Evolutionary conservation across 1,140 invertebrate genomes (phyloP).

Genomic region (Listronotus oregonensis): DNA sequence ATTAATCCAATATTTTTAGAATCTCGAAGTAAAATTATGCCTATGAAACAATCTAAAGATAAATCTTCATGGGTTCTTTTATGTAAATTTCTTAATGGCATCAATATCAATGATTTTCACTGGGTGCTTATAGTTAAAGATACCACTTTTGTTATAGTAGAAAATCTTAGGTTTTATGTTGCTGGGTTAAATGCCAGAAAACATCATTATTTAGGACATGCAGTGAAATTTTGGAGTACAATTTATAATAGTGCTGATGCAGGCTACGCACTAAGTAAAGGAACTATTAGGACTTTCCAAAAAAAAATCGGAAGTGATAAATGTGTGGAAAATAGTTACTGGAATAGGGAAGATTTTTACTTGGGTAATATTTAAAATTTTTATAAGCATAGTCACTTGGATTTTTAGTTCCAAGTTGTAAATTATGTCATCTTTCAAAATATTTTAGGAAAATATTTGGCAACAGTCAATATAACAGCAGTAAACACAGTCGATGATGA

Average conservation of each 20-base stretch:
- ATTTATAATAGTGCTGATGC: slow-evolving; percentile 45
- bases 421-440: neutral
- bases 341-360: slow-evolving; percentile 48
- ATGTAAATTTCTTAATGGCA: slow-evolving; percentile 38
- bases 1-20: slow-evolving; percentile 36
- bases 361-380: slow-evolving; percentile 20
- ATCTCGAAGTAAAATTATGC: slow-evolving; percentile 37
- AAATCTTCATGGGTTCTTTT: slow-evolving; percentile 44
- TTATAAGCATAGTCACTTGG: neutral
- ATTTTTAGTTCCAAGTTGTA: slow-evolving; percentile 5
- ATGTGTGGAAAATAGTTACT: slow-evolving; percentile 39
- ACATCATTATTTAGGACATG: slow-evolving; percentile 50
- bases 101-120: slow-evolving; percentile 33
- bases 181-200: slow-evolving; percentile 37
- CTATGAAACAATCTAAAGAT: slow-evolving; percentile 36
- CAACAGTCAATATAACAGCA: slow-evolving; percentile 44
- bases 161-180: slow-evolving; percentile 48
- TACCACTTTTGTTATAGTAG: slow-evolving; percentile 46
- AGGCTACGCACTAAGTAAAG: slow-evolving; percentile 47
- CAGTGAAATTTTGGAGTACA: slow-evolving; percentile 45
- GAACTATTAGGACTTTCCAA: slow-evolving; percentile 36
- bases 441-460: slow-evolving; percentile 44
- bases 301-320: slow-evolving; percentile 29
- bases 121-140: slow-evolving; percentile 48
- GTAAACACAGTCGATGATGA: slow-evolving; percentile 43